phyloP scores from a whole-genome alignment of 2,888 invertebrate species.

The Nephrocerus scutellatus region DNA sequence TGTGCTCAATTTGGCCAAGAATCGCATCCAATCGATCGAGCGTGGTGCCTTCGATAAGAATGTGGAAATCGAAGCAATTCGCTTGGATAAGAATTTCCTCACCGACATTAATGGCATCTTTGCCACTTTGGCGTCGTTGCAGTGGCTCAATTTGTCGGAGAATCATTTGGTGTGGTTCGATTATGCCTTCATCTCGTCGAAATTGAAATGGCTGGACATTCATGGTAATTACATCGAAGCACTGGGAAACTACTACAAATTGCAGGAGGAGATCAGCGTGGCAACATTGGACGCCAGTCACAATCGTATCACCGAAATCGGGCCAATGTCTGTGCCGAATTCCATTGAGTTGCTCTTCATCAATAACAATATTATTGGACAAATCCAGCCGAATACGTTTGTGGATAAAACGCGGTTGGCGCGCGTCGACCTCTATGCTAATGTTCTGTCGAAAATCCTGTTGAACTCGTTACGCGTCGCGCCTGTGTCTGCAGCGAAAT shows the following conservation, averaged over 20 bases:
- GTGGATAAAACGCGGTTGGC: slow-evolving; percentile 76
- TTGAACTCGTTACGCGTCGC: slow-evolving; percentile 71
- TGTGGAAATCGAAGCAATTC: slow-evolving; percentile 73
- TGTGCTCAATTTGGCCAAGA: slow-evolving; percentile 81
- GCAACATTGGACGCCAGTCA: slow-evolving; percentile 84
- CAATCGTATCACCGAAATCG: slow-evolving; percentile 76
- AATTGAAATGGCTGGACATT: slow-evolving; percentile 83
- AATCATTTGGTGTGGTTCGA: slow-evolving; percentile 91
- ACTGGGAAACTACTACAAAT: slow-evolving; percentile 80
- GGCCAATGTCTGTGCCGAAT: slow-evolving; percentile 78
- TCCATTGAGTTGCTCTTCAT: slow-evolving; percentile 82
- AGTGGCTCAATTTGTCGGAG: slow-evolving; percentile 83
- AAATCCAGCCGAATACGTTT: slow-evolving; percentile 78
- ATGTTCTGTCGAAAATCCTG: slow-evolving; percentile 75
- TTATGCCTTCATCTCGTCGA: slow-evolving; percentile 83
- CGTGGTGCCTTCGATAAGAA: slow-evolving; percentile 77
- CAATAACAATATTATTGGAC: slow-evolving; percentile 79
- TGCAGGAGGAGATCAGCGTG: slow-evolving; percentile 72
- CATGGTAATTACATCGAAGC: slow-evolving; percentile 85
- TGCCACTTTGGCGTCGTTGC: slow-evolving; percentile 72
- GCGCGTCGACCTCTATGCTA: slow-evolving; percentile 84
- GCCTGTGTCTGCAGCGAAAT: slow-evolving; percentile 60
- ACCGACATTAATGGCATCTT: slow-evolving; percentile 86
- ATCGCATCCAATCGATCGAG: slow-evolving; percentile 79
- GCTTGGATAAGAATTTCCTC: slow-evolving; percentile 80